phyloP scores from a whole-genome alignment of 2,888 invertebrate species.

The Phyllotreta cruciferae region DNA sequence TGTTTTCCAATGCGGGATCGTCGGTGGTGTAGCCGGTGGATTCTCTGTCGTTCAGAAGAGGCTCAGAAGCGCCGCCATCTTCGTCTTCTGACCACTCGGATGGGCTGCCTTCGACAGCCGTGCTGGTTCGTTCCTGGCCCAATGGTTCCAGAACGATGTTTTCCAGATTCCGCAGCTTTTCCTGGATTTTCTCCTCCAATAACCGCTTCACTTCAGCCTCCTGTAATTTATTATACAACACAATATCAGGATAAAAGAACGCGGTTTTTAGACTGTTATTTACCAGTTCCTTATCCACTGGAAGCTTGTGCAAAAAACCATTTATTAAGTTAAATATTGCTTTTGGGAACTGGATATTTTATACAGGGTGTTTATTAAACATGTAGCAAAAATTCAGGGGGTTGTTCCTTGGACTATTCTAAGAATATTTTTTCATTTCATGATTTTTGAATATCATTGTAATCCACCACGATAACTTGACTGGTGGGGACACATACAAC shows the following conservation, averaged over 20 bases:
- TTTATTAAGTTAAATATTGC: neutral
- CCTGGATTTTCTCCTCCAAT: slow-evolving; percentile 60
- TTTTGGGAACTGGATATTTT: too few relatives aligned
- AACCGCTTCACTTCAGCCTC: slow-evolving; percentile 63
- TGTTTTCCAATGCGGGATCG: slow-evolving; percentile 85
- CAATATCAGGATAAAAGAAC: neutral
- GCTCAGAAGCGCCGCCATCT: slow-evolving; percentile 70
- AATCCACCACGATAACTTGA: too few relatives aligned
- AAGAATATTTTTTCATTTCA: too few relatives aligned
- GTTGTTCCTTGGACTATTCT: too few relatives aligned
- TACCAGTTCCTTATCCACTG: slow-evolving; percentile 58
- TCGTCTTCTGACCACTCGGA: slow-evolving; percentile 83
- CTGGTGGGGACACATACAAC: too few relatives aligned
- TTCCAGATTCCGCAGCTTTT: slow-evolving; percentile 55
- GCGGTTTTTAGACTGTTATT: slow-evolving; percentile 30
- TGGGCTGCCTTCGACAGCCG: slow-evolving; percentile 69
- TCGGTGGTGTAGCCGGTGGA: slow-evolving; percentile 88
- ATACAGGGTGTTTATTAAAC: too few relatives aligned
- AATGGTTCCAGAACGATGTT: slow-evolving; percentile 40
- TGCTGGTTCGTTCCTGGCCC: slow-evolving; percentile 48
- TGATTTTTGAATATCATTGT: too few relatives aligned
- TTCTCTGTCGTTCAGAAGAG: slow-evolving; percentile 63
- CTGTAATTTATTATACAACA: slow-evolving; percentile 46
- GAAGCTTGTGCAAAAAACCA: slow-evolving; percentile 48
- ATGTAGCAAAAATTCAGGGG: too few relatives aligned